Conservation (phyloP, 1,140 invertebrate species). For the Glomeris maerens region DNA sequence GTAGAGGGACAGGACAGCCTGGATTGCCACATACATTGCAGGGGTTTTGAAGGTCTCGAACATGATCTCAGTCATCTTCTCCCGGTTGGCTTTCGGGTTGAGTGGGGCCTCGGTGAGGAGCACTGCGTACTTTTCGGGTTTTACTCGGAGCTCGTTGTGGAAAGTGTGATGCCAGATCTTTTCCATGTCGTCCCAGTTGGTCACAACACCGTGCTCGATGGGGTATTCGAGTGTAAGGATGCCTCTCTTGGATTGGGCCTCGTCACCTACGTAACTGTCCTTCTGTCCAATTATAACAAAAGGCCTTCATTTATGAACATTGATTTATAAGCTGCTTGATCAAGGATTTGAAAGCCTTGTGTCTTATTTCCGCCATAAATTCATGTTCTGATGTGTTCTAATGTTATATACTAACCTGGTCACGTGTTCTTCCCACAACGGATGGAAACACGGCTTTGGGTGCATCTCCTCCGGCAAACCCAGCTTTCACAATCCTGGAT, state of each 20-base stretch:
- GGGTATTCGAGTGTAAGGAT: constrained; percentile 94
- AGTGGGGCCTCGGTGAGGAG: no score
- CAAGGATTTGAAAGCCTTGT: no score
- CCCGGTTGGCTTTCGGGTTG: constrained; percentile 38
- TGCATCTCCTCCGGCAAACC: no score
- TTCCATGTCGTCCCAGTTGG: no score
- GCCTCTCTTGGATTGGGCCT: no score
- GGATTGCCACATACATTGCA: constrained; percentile 40
- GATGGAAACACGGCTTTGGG: constrained; percentile 16
- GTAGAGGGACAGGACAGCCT: constrained; percentile 38
- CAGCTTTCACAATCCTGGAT: no score
- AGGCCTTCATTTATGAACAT: constrained; percentile 47
- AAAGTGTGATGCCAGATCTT: no score
- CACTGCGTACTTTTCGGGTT: constrained; percentile 34
- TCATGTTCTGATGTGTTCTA: no score
- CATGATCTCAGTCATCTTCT: constrained; percentile 92
- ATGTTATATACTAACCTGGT: no score
- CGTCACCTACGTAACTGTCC: constrained; percentile 80
- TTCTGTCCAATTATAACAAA: constrained; percentile 88
- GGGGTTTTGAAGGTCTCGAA: constrained; percentile 73
- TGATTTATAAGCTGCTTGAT: no score
- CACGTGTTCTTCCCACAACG: constrained; percentile 29
- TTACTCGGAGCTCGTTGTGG: constrained; percentile 28
- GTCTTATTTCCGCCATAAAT: no score
- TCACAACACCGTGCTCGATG: no score